phyloP scores from a whole-genome alignment of 2,113 vertebrate species.

The Ameiurus melas region DNA sequence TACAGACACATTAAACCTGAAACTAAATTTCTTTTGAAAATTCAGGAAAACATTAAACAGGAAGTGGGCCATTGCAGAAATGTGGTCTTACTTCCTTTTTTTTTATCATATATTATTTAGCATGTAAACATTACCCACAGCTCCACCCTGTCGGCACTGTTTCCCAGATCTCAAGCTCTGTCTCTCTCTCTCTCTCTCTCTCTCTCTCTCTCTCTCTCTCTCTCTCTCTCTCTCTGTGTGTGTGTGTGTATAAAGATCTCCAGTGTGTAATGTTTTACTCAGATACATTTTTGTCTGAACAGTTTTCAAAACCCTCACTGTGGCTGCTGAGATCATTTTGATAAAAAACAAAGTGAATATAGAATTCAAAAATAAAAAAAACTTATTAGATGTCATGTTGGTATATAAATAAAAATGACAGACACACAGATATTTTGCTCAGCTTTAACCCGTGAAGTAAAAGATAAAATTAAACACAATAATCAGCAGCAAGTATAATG shows the following conservation, averaged over 20 bases:
- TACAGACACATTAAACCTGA: neutral
- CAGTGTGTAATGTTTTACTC: too few species aligned
- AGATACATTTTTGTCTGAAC: too few species aligned
- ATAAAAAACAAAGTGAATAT: too few species aligned
- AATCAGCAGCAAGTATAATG: neutral
- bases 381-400: neutral
- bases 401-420: neutral
- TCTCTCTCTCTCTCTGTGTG: too few species aligned
- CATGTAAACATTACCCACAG: neutral
- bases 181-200: too few species aligned
- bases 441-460: neutral
- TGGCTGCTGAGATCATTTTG: too few species aligned
- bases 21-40: neutral
- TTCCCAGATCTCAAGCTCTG: neutral
- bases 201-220: too few species aligned
- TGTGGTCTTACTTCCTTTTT: neutral
- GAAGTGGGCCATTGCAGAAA: neutral
- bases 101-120: neutral
- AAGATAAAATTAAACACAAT: too few species aligned
- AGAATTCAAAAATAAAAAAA: too few species aligned
- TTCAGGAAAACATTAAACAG: neutral
- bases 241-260: too few species aligned
- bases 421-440: neutral
- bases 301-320: too few species aligned
- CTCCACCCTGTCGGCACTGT: neutral